A percentile compares a stretch with the other conserved stretches of the same genome.
Conservation (phyloP, 2,888 invertebrate genomes). For the Conistra vaccinii region DNA sequence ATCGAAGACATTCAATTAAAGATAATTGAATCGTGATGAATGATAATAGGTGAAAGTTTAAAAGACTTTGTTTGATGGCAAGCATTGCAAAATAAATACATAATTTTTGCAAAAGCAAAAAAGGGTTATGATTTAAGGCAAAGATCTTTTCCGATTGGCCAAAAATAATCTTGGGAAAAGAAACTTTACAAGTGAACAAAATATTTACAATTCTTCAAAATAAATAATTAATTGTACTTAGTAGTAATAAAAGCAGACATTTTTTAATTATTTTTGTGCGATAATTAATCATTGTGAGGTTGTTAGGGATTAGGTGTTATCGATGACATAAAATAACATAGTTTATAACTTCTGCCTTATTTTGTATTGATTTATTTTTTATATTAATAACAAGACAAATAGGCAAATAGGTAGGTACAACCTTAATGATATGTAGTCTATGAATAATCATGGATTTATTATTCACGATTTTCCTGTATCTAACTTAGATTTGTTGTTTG, state of each 20-base stretch:
- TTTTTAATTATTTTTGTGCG: not conserved
- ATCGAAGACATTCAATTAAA: too few relatives aligned
- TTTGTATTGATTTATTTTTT: not conserved
- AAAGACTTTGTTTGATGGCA: not conserved
- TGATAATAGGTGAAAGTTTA: not conserved
- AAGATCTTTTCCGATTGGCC: not conserved
- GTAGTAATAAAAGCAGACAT: too few relatives aligned
- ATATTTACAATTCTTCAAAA: too few relatives aligned
- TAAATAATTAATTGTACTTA: too few relatives aligned
- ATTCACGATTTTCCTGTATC: conserved; percentile 5
- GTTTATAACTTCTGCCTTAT: not conserved
- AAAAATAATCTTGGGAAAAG: too few relatives aligned
- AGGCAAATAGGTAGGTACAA: not conserved
- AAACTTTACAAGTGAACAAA: too few relatives aligned
- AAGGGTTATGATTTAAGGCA: not conserved
- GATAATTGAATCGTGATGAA: not conserved
- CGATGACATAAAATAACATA: not conserved
- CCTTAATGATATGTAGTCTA: conserved; percentile 17
- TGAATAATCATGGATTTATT: not conserved
- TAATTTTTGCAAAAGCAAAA: not conserved
- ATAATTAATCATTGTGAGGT: not conserved
- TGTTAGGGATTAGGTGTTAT: not conserved
- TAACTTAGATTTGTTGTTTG: conserved; percentile 11
- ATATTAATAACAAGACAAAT: not conserved
- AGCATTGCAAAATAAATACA: not conserved